A percentile compares a stretch with the other conserved stretches of the same genome.
These are phyloP conservation scores for Pipra filicauda DNA, from an alignment of 2,113 vertebrate genomes.

Conservation along the genomic window DNA sequence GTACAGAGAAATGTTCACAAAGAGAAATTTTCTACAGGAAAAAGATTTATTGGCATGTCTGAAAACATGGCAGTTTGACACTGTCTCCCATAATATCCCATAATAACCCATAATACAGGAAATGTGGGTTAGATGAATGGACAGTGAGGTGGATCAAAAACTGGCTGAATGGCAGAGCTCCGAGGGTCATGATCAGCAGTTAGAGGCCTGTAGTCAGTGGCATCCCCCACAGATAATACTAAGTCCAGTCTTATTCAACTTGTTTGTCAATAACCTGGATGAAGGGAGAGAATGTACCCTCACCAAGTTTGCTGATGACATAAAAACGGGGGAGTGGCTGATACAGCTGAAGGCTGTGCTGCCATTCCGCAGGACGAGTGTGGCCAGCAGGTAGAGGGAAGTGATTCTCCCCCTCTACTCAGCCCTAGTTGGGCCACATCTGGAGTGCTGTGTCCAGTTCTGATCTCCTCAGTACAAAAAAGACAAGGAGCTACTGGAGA, in stretches of 20 bases:
- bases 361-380: not conserved
- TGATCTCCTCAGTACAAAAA: not conserved
- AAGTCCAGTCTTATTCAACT: not conserved
- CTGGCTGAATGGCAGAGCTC: not conserved
- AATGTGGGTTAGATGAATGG: not conserved
- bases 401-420: not conserved
- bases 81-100: not conserved
- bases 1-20: not conserved
- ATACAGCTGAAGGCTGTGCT: not conserved
- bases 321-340: not conserved
- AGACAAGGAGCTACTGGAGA: not conserved
- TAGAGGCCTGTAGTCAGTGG: not conserved
- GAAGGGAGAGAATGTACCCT: not conserved
- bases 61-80: not conserved
- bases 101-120: no score
- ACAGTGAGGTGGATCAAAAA: not conserved
- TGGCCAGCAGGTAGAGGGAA: accelerated
- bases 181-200: accelerated
- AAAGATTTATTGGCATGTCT: not conserved
- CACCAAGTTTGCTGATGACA: not conserved
- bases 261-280: not conserved
- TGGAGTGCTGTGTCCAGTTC: not conserved
- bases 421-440: not conserved
- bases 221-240: not conserved
- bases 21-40: not conserved